Conservation (phyloP, 35 echinoderm and acorn worm genomes). For the Ophioderma brevispina region DNA sequence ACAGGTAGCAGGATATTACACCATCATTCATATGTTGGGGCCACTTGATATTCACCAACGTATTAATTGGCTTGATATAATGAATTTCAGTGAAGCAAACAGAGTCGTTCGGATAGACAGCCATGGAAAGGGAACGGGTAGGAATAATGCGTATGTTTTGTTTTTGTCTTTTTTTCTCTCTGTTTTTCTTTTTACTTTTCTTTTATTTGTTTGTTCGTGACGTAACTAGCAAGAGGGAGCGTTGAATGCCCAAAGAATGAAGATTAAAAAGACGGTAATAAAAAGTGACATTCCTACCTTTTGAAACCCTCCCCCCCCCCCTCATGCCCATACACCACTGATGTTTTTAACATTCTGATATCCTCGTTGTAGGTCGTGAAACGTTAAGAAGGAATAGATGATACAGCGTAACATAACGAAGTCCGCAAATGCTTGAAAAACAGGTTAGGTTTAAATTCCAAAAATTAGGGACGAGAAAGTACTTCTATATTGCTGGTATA, state of each 20-base stretch:
- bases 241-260: no score
- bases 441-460: no score
- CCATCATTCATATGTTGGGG: conserved; percentile 97
- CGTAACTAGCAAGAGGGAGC: no score
- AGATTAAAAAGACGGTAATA: no score
- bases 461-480: no score
- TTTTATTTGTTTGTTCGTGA: no score
- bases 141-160: neutral
- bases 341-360: no score
- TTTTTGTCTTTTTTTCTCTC: neutral
- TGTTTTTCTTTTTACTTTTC: neutral
- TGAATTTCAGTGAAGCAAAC: conserved; percentile 99
- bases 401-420: conserved; percentile 92
- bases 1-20: conserved; percentile 82
- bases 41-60: conserved; percentile 98
- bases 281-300: no score
- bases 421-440: conserved; percentile 90
- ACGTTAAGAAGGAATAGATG: conserved; percentile 94
- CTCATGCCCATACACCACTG: no score
- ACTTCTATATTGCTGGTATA: no score
- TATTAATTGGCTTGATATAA: conserved; percentile 98
- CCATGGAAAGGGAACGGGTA: conserved; percentile 89
- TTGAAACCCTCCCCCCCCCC: no score
- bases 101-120: conserved; percentile 82
- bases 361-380: conserved; percentile 71